Evolutionary conservation across 2,797 vertebrate genomes (phyloP).

Genomic region (Artibeus jamaicensis): DNA sequence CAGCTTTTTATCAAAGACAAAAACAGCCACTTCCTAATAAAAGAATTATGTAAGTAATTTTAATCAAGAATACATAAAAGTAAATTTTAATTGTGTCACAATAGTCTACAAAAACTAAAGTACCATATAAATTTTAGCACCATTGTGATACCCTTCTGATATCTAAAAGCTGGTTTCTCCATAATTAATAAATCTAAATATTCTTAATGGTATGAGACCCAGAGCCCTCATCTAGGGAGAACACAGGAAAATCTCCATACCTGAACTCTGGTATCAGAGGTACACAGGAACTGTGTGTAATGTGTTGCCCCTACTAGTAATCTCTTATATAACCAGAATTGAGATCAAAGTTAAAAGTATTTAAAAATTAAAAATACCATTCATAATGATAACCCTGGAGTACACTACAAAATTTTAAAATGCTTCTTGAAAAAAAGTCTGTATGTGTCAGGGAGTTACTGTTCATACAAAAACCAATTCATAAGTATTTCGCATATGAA

Average conservation of each 20-base stretch:
- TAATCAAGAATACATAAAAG: slow-evolving; percentile 32
- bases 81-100: not conserved
- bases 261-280: not conserved
- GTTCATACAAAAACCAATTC: not conserved
- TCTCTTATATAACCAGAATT: not conserved
- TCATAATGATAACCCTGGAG: not conserved
- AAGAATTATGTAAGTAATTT: slow-evolving; percentile 52
- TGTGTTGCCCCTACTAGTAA: not conserved
- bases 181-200: not conserved
- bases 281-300: not conserved
- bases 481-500: not conserved
- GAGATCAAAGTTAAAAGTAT: slow-evolving; percentile 41
- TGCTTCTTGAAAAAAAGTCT: not conserved
- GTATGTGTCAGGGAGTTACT: not conserved
- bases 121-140: slow-evolving; percentile 11
- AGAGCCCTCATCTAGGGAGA: not conserved
- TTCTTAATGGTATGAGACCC: slow-evolving; percentile 27
- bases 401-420: not conserved
- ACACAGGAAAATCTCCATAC: not conserved
- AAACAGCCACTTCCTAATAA: slow-evolving; percentile 96
- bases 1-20: slow-evolving; percentile 98
- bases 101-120: slow-evolving; percentile 31
- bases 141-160: not conserved
- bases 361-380: slow-evolving; percentile 11
- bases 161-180: not conserved